Base-by-base conservation (phyloP, 2,797 vertebrate genomes). In the Pelobates cultripes region DNA sequence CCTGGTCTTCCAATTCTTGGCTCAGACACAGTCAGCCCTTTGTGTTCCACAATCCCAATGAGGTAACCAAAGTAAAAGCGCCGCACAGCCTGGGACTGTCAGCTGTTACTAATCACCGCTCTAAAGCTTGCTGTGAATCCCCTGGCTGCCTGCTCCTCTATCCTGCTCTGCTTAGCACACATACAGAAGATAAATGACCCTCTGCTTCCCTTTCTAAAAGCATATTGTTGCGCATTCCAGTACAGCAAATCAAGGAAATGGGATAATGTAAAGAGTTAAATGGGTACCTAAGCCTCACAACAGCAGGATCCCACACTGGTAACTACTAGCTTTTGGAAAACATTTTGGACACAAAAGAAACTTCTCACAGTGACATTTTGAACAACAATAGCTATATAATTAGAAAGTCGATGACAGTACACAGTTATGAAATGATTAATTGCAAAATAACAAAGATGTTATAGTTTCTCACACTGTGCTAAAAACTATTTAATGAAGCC, bases 81-180 rank as follows among this genome's bases (percentile, higher is more conserved):
- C 87, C 87, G 28, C 89, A 91, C 87, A 88, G 88, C 88, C 89
- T 83, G 88, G 86, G 90, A 88, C 91, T 91, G 93, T 92, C 89
- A 94, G 94, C 92, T 94, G 92, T 92, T 94, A 92, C 93, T 94
- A 94, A 95, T 95, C 93, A 92, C 89, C 87, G 82, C 90, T 92
- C 89, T 89, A 88, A 91, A 80, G 92, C 91, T 90, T 88, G 82
- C 91, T 91, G 88, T 83, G 90, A 91, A 88, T 90, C 89, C 88
- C 80, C 43, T 72, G 85, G 79, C 43, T 72, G 85, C 89, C 89
- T 84, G 87, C 89, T 86, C 88, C 89, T 92, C 88, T 88, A 91
- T 94, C 91, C 92, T 93, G 93, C 93, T 94, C 93, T 89, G 91
- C 92, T 95, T 93, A 92, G 91, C 92, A 90, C 90, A 92, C 89